These are phyloP conservation scores for Formicarius rufipectus DNA, from an alignment of 2,113 vertebrate species.

Conservation along the genomic window DNA sequence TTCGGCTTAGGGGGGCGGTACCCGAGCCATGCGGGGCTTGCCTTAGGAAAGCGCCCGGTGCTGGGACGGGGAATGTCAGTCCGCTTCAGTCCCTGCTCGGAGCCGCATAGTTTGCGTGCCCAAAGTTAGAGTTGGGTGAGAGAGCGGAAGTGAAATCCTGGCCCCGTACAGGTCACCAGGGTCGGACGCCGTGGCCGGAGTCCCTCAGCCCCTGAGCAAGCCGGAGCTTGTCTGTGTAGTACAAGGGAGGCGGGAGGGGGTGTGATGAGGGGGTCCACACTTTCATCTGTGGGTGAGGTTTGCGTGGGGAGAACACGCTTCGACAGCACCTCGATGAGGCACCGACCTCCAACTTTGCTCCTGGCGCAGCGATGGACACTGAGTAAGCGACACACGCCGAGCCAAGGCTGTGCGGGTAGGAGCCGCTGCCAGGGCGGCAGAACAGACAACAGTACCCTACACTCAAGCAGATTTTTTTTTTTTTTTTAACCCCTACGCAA, in stretches of 20 bases:
- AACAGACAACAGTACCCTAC: not conserved
- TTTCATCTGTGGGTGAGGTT: not conserved
- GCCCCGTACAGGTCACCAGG: accelerated
- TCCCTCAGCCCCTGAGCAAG: not conserved
- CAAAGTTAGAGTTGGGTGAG: not conserved
- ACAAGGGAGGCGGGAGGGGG: accelerated
- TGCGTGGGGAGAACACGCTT: accelerated
- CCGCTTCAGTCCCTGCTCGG: accelerated
- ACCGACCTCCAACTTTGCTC: accelerated
- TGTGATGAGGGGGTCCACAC: not conserved
- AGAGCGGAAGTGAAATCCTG: not conserved
- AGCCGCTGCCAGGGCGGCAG: not conserved
- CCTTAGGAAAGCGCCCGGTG: not conserved
- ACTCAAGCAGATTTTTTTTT: not conserved
- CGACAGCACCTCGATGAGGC: not conserved
- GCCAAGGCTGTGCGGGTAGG: accelerated
- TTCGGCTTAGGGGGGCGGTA: not conserved
- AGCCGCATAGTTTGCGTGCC: not conserved
- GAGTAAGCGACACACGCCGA: accelerated
- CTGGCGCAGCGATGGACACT: accelerated
- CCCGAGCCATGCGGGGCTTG: too few species aligned
- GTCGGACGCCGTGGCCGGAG: too few species aligned
- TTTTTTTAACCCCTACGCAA: not conserved
- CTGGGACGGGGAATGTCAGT: not conserved
- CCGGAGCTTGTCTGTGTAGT: accelerated